Conservation (phyloP, 2,797 vertebrate species). For the Rhadinocentrus ornatus region DNA sequence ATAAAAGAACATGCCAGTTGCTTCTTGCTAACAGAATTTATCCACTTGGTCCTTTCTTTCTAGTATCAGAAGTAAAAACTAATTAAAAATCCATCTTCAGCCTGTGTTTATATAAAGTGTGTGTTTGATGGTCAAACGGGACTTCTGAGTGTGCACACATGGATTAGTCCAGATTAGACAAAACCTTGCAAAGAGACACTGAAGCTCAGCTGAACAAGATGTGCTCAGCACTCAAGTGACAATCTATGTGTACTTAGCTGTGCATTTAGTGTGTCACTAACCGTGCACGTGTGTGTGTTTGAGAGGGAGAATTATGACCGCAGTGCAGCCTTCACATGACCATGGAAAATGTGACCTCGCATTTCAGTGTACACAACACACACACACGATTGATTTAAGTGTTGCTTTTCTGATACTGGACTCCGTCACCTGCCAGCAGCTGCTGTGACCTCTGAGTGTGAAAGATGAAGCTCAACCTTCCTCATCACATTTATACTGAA, state of each 20-base stretch:
- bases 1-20: background rate
- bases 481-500: background rate
- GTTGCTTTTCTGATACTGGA: constrained; percentile 15
- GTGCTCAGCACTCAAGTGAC: constrained; percentile 10
- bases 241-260: constrained; percentile 20
- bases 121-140: constrained; percentile 36
- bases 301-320: background rate
- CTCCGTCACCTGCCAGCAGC: constrained; percentile 52
- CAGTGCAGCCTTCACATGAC: constrained; percentile 25
- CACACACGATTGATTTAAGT: constrained; percentile 49
- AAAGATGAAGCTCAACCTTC: constrained; percentile 21
- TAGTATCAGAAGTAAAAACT: background rate
- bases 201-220: constrained; percentile 35
- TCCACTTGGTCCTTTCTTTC: background rate
- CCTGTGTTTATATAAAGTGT: constrained; percentile 9
- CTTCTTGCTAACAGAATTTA: background rate
- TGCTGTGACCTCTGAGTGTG: constrained; percentile 41
- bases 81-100: background rate
- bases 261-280: background rate
- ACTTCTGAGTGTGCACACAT: constrained; percentile 30
- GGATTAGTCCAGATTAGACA: constrained; percentile 60
- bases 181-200: constrained; percentile 27
- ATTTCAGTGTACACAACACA: constrained; percentile 21
- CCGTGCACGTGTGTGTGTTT: background rate
- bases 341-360: constrained; percentile 47